phyloP scores from a whole-genome alignment of 2,888 invertebrate genomes.

The Lepidocyrtoides sp. region DNA sequence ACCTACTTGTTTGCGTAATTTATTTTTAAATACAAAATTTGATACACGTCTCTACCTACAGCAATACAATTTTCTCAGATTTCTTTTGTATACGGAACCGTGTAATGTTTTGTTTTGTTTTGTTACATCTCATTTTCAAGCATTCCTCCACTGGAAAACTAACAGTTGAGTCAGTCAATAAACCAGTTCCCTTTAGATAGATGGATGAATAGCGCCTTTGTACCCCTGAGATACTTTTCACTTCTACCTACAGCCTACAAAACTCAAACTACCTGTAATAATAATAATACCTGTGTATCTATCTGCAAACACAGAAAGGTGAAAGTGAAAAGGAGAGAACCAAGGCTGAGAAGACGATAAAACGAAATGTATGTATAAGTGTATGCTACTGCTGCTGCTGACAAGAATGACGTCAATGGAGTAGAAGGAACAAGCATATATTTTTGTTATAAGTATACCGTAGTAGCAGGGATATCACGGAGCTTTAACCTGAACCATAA shows the following conservation, averaged over 20 bases:
- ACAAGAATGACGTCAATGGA: conserved; percentile 80
- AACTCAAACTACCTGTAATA: conserved; percentile 9
- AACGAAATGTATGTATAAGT: not conserved
- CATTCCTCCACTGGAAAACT: not conserved
- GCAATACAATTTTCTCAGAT: not conserved
- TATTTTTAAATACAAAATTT: too few species aligned
- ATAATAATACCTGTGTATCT: not conserved
- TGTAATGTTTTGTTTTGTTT: too few species aligned
- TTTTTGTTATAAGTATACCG: not conserved
- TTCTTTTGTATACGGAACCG: not conserved
- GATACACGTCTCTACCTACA: too few species aligned
- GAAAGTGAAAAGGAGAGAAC: conserved; percentile 59
- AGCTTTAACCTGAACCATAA: conserved; percentile 60
- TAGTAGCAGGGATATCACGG: not conserved
- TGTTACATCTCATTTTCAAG: not conserved
- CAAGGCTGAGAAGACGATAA: conserved; percentile 51
- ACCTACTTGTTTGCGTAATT: not conserved
- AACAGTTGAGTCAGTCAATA: not conserved
- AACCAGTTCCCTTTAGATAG: not conserved
- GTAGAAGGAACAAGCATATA: conserved; percentile 41
- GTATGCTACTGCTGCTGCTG: conserved; percentile 55
- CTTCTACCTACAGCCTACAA: not conserved
- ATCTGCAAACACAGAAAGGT: conserved; percentile 50
- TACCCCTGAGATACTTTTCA: not conserved
- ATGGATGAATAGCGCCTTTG: not conserved